phyloP scores from a whole-genome alignment of 2,888 invertebrate genomes.

The Melieria crassipennis region DNA sequence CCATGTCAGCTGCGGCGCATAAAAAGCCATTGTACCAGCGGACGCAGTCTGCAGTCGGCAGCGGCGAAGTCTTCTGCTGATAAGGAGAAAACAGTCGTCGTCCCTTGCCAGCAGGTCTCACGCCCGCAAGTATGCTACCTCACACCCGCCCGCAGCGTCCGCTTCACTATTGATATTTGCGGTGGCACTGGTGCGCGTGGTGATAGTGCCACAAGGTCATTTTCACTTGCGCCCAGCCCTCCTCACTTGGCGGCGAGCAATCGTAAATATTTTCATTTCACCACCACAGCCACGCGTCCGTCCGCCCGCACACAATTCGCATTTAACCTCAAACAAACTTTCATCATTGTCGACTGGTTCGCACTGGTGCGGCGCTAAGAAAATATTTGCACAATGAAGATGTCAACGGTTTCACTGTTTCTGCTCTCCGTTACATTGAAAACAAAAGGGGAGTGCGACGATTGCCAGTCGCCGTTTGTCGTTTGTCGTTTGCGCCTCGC shows the following conservation, averaged over 20 bases:
- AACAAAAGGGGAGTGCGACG: constrained; percentile 5
- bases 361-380: constrained; percentile 50
- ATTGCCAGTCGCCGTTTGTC: too few relatives aligned
- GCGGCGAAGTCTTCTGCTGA: constrained; percentile 4
- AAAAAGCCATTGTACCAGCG: constrained; percentile 24
- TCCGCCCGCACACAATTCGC: constrained; percentile 18
- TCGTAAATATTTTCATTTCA: constrained; percentile 28
- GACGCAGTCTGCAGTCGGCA: not conserved
- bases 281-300: not conserved
- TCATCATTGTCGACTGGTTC: constrained; percentile 16
- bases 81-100: constrained; percentile 20
- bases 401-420: constrained; percentile 40
- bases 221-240: constrained; percentile 33
- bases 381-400: constrained; percentile 59
- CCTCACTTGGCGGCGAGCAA: not conserved
- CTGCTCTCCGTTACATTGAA: not conserved
- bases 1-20: constrained; percentile 28
- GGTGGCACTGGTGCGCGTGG: too few relatives aligned
- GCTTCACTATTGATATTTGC: too few relatives aligned
- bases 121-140: constrained; percentile 22
- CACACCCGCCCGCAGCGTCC: not conserved
- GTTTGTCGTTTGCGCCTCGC: not conserved
- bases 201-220: constrained; percentile 42
- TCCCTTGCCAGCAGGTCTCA: constrained; percentile 5
- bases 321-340: constrained; percentile 41